Percentiles rank a stretch among this genome's conserved stretches.
phyloP scores from a whole-genome alignment of 2,888 invertebrate genomes.

The Epinotia brunnichana region DNA sequence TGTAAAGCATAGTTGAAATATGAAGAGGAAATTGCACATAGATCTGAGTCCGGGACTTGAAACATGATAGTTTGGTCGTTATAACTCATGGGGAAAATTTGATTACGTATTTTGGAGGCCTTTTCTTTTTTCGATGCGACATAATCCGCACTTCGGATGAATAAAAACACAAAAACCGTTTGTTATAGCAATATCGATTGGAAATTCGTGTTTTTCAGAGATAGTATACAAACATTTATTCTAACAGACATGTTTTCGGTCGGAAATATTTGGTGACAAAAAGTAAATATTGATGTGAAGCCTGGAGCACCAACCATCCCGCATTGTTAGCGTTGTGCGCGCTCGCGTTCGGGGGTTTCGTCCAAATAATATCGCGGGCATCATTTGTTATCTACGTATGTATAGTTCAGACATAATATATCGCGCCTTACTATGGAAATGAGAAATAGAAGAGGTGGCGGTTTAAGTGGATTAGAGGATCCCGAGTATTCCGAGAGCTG shows the following conservation, averaged over 20 bases:
- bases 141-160: no score
- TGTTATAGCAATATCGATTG: background rate
- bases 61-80: slow-evolving; percentile 31
- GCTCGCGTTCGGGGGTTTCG: background rate
- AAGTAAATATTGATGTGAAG: slow-evolving; percentile 39
- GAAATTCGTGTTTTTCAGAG: slow-evolving; percentile 27
- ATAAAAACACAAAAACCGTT: no score
- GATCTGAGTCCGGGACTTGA: slow-evolving; percentile 33
- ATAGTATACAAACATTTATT: slow-evolving; percentile 34
- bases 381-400: slow-evolving; percentile 6
- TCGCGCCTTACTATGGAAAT: background rate
- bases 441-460: no score
- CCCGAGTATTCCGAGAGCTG: no score
- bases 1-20: slow-evolving; percentile 57
- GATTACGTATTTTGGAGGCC: slow-evolving; percentile 2
- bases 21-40: slow-evolving; percentile 48
- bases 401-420: background rate
- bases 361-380: background rate
- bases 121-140: background rate
- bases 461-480: no score
- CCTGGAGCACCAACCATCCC: slow-evolving; percentile 28
- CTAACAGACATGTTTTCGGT: slow-evolving; percentile 38
- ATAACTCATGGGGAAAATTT: slow-evolving; percentile 1
- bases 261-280: slow-evolving; percentile 39
- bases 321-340: slow-evolving; percentile 32